Evolutionary conservation across 2,888 invertebrate species (phyloP).

Genomic region (Branchellion lobata): DNA sequence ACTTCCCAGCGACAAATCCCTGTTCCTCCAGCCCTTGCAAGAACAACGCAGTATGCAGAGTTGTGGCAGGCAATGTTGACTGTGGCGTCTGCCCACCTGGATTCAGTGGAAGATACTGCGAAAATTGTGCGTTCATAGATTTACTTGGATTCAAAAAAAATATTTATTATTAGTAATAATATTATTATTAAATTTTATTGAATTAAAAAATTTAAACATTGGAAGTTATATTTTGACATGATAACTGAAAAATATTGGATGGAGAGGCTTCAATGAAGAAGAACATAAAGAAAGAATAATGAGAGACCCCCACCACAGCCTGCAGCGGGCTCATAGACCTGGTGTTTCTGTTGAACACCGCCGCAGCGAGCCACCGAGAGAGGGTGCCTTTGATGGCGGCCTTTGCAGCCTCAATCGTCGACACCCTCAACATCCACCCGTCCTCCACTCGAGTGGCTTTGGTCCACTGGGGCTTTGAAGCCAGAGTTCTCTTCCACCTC

Average conservation of each 20-base stretch:
- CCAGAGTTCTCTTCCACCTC: constrained; percentile 56
- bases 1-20: constrained; percentile 23
- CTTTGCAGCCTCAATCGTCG: constrained; percentile 45
- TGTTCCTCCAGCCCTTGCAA: constrained; percentile 50
- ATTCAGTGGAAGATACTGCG: constrained; percentile 50
- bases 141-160: not conserved
- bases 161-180: no score
- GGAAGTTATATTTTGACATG: not conserved
- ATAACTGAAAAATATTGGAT: not conserved
- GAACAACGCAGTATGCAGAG: constrained; percentile 49
- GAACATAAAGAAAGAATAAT: not conserved
- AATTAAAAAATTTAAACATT: not conserved
- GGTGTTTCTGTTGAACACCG: constrained; percentile 47
- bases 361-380: constrained; percentile 47
- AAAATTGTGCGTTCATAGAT: constrained; percentile 50
- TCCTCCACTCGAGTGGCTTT: constrained; percentile 49
- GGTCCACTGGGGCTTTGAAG: constrained; percentile 50
- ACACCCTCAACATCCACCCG: constrained; percentile 48
- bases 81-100: constrained; percentile 50
- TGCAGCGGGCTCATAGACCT: constrained; percentile 49
- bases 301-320: constrained; percentile 39
- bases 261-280: not conserved
- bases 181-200: not conserved
- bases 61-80: constrained; percentile 47
- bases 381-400: constrained; percentile 44